Percentiles rank a stretch among this genome's conserved stretches.
phyloP scores from a whole-genome alignment of 1,140 invertebrate genomes.

The Nasonia vitripennis region DNA sequence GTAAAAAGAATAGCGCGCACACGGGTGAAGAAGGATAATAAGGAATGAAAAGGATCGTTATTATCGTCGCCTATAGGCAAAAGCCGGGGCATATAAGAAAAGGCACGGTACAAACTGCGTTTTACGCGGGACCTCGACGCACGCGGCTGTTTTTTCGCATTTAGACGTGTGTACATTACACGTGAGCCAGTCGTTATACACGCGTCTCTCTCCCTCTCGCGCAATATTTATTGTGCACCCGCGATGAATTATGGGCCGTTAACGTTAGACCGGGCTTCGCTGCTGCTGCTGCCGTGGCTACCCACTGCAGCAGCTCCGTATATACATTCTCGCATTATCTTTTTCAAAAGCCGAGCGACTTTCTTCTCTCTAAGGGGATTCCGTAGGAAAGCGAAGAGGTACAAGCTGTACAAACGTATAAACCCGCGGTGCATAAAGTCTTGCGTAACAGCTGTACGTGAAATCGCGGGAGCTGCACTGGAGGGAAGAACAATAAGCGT shows the following conservation, averaged over 20 bases:
- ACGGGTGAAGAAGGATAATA: not conserved
- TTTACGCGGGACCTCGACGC: slow-evolving; percentile 46
- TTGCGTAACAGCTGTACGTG: not conserved
- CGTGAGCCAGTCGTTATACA: slow-evolving; percentile 30
- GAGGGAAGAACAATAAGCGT: not conserved
- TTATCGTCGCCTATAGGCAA: slow-evolving; percentile 8
- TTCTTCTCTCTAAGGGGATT: not conserved
- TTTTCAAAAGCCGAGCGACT: not conserved
- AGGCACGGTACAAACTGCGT: slow-evolving; percentile 27
- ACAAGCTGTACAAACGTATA: not conserved
- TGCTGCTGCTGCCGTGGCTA: not conserved
- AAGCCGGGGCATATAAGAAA: slow-evolving; percentile 18
- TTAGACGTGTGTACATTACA: slow-evolving; percentile 35
- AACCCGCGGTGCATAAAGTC: not conserved
- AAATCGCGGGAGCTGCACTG: not conserved
- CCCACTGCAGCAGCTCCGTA: not conserved
- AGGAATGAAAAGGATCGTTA: slow-evolving; percentile 46
- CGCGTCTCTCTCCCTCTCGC: not conserved
- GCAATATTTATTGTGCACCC: slow-evolving; percentile 65
- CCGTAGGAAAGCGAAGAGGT: not conserved
- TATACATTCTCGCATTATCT: not conserved
- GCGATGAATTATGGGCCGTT: slow-evolving; percentile 66
- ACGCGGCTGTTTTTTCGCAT: slow-evolving; percentile 30
- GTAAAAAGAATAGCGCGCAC: not conserved
- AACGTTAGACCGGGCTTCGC: slow-evolving; percentile 36